These are phyloP conservation scores for Okamejei kenojei DNA, from an alignment of 2,797 vertebrate genomes.

Conservation along the genomic window DNA sequence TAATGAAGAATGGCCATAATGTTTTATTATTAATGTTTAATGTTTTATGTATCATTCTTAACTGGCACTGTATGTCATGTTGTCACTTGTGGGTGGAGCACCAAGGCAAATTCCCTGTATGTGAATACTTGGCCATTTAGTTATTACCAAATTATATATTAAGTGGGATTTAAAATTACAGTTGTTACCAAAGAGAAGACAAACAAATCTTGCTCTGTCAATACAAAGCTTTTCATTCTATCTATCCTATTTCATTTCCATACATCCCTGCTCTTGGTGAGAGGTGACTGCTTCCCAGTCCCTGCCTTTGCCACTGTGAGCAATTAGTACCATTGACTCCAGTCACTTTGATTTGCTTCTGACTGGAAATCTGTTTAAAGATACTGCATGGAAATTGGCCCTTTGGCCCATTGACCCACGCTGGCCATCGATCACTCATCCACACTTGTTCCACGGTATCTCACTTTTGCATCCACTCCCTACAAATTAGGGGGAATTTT, in stretches of 20 bases:
- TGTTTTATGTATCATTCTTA: too few species aligned
- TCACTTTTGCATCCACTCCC: too few species aligned
- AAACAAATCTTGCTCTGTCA: background rate
- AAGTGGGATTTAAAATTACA: background rate
- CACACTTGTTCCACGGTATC: too few species aligned
- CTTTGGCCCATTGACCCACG: too few species aligned
- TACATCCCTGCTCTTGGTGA: background rate
- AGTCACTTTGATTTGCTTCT: background rate
- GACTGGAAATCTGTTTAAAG: background rate
- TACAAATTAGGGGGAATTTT: too few species aligned
- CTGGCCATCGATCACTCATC: too few species aligned
- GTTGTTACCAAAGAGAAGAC: background rate
- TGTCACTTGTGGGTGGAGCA: too few species aligned
- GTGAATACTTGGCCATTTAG: background rate
- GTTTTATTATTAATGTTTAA: too few species aligned
- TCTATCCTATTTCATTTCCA: background rate
- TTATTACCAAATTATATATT: background rate
- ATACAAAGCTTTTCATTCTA: background rate
- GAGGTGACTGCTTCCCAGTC: background rate
- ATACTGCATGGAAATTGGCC: too few species aligned
- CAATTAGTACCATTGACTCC: background rate
- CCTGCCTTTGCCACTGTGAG: background rate
- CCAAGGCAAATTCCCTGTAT: too few species aligned
- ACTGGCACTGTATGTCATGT: too few species aligned
- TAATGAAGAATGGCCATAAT: background rate